Evolutionary conservation across 2,888 invertebrate species (phyloP), one percentile per base, ranked within the genome.

Genomic region (Xiphydria camelus): DNA sequence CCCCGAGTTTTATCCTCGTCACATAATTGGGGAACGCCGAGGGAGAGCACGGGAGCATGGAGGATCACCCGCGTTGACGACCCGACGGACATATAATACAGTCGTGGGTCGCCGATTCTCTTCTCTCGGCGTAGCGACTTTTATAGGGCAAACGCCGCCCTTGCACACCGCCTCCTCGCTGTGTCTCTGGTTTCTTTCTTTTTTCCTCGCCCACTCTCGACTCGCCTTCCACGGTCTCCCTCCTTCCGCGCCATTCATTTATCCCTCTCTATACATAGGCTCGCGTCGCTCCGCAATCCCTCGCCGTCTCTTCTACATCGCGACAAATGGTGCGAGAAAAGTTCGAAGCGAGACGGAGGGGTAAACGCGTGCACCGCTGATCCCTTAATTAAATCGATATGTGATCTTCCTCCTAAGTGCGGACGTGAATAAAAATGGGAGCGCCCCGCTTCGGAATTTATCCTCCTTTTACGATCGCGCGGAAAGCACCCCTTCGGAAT

Each of bases 321-420:
- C n/a, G n/a, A n/a, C n/a, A n/a, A n/a, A n/a, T n/a, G n/a, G n/a
- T n/a, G n/a, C n/a, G n/a, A n/a, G n/a, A n/a, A n/a, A n/a, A n/a
- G n/a, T n/a, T n/a, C n/a, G n/a, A n/a, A n/a, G n/a, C n/a, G n/a
- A n/a, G n/a, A n/a, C n/a, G n/a, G n/a, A n/a, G 29, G 17, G 20
- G 15, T 19, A 6, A 15, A 14, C 7, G 14, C 9, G 3, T 21
- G 15, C 2, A 44, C 34, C 19, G 23, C n/a, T 38, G 39, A 32
- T 26, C 41, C 41, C 45, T 51, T 53, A 48, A 55, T 55, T 53
- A 46, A 55, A 55, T 51, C 53, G 51, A 55, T 53, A 53, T 43
- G n/a, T n/a, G n/a, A n/a, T n/a, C n/a, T n/a, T n/a, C n/a, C n/a
- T n/a, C n/a, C n/a, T n/a, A n/a, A n/a, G n/a, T n/a, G n/a, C n/a